These are phyloP conservation scores for Homarus americanus DNA, from an alignment of 1,140 invertebrate genomes.

Conservation along the genomic window DNA sequence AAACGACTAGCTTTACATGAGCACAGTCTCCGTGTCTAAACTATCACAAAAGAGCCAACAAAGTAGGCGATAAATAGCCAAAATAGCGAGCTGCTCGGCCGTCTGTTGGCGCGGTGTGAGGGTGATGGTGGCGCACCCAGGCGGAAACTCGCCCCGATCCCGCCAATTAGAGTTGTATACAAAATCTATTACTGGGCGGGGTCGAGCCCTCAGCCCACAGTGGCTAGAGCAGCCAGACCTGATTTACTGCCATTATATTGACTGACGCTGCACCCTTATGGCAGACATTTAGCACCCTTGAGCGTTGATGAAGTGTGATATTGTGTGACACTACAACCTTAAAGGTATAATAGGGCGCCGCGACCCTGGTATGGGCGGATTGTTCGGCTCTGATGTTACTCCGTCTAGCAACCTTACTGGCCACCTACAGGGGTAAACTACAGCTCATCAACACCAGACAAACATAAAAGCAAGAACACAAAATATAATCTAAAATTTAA, in stretches of 20 bases:
- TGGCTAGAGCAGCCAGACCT: background rate
- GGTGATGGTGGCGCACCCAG: background rate
- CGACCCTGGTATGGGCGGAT: background rate
- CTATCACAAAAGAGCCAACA: too few species aligned
- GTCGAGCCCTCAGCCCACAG: conserved; percentile 24
- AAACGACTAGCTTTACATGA: too few species aligned
- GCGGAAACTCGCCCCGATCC: conserved; percentile 35
- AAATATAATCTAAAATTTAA: too few species aligned
- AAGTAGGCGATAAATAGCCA: too few species aligned
- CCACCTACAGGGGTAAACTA: too few species aligned
- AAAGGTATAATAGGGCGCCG: too few species aligned
- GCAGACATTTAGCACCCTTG: conserved; percentile 15
- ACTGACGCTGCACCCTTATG: background rate
- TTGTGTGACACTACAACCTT: background rate
- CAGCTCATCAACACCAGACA: too few species aligned
- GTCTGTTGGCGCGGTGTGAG: background rate
- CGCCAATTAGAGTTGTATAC: conserved; percentile 52
- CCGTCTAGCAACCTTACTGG: too few species aligned
- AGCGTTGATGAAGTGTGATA: conserved; percentile 2
- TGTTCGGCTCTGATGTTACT: background rate
- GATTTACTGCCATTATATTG: conserved; percentile 24
- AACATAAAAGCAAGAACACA: background rate
- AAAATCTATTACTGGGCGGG: conserved; percentile 56
- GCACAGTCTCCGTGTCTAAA: too few species aligned
- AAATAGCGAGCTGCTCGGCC: too few species aligned